These are phyloP conservation scores for Prenolepis imparis DNA, from an alignment of 2,888 invertebrate genomes.

Conservation along the genomic window DNA sequence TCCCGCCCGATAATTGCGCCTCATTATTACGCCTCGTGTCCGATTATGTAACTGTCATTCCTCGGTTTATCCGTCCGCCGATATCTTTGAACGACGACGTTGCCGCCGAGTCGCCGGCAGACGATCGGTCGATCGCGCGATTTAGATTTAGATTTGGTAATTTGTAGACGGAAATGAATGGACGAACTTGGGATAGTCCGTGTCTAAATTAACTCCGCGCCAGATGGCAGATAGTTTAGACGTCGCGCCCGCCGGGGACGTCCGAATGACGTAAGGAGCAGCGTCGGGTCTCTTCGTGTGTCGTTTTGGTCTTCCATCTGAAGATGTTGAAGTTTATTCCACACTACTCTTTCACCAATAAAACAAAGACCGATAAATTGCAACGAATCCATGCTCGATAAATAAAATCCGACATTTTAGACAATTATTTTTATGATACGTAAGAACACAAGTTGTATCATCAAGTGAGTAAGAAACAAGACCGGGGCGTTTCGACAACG, in stretches of 20 bases:
- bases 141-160: slow-evolving; percentile 85
- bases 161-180: slow-evolving; percentile 84
- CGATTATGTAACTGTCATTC: slow-evolving; percentile 65
- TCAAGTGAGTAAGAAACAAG: slow-evolving; percentile 1
- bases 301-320: slow-evolving; percentile 55
- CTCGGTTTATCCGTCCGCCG: slow-evolving; percentile 8
- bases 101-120: slow-evolving; percentile 4
- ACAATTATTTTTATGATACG: neutral
- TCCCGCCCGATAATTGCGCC: slow-evolving; percentile 72
- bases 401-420: neutral
- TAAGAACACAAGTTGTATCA: slow-evolving; percentile 24
- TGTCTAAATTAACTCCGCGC: slow-evolving; percentile 79
- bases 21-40: slow-evolving; percentile 61
- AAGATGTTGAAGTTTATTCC: slow-evolving; percentile 23
- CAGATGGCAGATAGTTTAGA: slow-evolving; percentile 71
- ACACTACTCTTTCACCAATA: neutral
- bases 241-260: slow-evolving; percentile 49
- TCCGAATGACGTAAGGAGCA: slow-evolving; percentile 68
- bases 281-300: slow-evolving; percentile 55
- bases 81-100: slow-evolving; percentile 36
- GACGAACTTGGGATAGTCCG: slow-evolving; percentile 74
- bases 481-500: slow-evolving; percentile 46
- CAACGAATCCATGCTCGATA: neutral
- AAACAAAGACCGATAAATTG: neutral
- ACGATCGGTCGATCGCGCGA: slow-evolving; percentile 75